Percentiles rank a stretch among this genome's conserved stretches.
These are phyloP conservation scores for Heliconius nattereri DNA, from an alignment of 1,140 invertebrate species.

Conservation along the genomic window DNA sequence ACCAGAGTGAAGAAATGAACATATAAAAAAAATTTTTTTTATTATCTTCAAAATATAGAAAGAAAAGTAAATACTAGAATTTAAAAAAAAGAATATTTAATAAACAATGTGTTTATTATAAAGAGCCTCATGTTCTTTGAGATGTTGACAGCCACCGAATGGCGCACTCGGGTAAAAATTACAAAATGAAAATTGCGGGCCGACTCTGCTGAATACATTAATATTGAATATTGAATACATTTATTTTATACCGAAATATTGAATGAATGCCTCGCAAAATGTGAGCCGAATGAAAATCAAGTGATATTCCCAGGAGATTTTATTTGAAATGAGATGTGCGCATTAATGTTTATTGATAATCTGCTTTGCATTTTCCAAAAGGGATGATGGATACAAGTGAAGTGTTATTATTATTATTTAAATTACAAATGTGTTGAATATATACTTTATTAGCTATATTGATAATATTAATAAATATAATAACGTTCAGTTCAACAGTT, in stretches of 20 bases:
- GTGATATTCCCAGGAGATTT: slow-evolving; percentile 68
- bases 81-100: background rate
- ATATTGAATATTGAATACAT: slow-evolving; percentile 81
- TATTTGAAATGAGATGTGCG: slow-evolving; percentile 72
- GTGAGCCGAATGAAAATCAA: slow-evolving; percentile 69
- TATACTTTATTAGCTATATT: background rate
- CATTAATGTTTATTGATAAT: slow-evolving; percentile 70
- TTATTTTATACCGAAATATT: slow-evolving; percentile 79
- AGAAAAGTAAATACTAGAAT: background rate
- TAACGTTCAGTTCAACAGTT: background rate
- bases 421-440: background rate
- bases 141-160: slow-evolving; percentile 61
- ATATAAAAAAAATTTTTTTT: background rate
- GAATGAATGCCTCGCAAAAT: slow-evolving; percentile 73
- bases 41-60: background rate
- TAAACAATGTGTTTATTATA: slow-evolving; percentile 36
- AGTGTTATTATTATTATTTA: slow-evolving; percentile 31
- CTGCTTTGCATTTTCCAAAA: slow-evolving; percentile 44
- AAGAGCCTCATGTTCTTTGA: slow-evolving; percentile 34
- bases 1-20: too few relatives aligned
- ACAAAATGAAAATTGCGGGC: slow-evolving; percentile 80
- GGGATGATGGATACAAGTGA: slow-evolving; percentile 32
- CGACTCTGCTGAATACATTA: slow-evolving; percentile 78
- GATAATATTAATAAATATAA: too few relatives aligned
- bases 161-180: slow-evolving; percentile 76